phyloP scores from a whole-genome alignment of 2,113 vertebrate genomes.

The Emydura subglobosa region DNA sequence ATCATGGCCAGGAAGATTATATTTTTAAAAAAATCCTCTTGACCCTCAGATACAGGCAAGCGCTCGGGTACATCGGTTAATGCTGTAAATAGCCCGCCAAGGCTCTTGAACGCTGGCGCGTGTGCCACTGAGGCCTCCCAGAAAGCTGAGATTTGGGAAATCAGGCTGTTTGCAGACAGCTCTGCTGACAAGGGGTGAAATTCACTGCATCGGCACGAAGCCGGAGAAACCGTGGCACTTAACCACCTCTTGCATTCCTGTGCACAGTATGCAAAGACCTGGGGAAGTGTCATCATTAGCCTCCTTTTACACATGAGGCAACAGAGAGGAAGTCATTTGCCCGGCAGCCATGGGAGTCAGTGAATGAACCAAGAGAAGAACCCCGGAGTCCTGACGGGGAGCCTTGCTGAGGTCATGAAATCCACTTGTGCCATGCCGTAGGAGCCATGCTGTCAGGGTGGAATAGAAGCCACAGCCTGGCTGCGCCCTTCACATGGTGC shows the following conservation, averaged over 20 bases:
- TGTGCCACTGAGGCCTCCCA: background rate
- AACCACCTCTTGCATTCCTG: background rate
- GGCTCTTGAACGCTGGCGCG: background rate
- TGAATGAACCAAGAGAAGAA: background rate
- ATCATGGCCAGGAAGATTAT: background rate
- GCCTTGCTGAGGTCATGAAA: background rate
- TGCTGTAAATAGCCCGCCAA: background rate
- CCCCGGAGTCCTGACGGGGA: background rate
- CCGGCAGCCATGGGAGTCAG: background rate
- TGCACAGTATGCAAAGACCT: background rate
- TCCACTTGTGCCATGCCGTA: background rate
- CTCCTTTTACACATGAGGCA: background rate
- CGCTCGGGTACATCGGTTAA: rapidly evolving
- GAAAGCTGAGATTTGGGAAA: background rate
- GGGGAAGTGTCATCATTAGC: background rate
- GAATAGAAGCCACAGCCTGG: too few relatives aligned
- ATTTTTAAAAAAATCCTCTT: background rate
- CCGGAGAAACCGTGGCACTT: background rate
- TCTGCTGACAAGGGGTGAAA: background rate
- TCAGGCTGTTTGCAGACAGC: background rate
- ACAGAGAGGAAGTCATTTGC: background rate
- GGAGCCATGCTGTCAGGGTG: too few relatives aligned
- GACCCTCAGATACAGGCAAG: rapidly evolving
- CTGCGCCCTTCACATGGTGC: too few relatives aligned
- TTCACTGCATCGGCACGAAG: background rate